Evolutionary conservation across 2,888 invertebrate species (phyloP).

Genomic region (Dynastes maya): DNA sequence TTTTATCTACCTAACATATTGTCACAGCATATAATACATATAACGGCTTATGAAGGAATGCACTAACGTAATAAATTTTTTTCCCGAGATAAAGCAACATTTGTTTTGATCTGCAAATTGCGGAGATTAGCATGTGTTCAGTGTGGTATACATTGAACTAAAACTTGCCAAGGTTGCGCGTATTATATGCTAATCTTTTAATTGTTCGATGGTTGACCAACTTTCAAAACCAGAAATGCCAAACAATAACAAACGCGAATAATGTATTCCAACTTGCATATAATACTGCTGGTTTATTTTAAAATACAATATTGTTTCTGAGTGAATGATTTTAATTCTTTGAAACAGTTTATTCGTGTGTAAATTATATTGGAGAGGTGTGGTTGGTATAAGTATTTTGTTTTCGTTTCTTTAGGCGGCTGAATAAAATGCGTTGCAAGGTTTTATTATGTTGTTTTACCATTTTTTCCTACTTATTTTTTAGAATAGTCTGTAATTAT

Average conservation of each 20-base stretch:
- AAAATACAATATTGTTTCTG: background rate
- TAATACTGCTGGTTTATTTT: background rate
- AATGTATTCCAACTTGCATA: background rate
- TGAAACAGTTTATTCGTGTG: no score
- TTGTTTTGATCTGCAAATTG: conserved; percentile 10
- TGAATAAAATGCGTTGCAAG: no score
- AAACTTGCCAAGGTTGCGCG: conserved; percentile 7
- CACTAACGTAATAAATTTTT: background rate
- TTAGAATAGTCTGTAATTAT: no score
- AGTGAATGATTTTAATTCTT: no score
- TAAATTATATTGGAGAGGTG: no score
- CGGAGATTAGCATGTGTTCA: background rate
- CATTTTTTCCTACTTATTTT: no score
- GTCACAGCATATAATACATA: no score
- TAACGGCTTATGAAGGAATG: no score
- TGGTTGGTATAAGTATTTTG: no score
- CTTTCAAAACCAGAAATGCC: conserved; percentile 16
- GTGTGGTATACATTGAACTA: background rate
- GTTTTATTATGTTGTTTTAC: no score
- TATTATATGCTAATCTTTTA: conserved; percentile 29
- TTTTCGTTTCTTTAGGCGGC: no score
- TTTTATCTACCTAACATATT: no score
- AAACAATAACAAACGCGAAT: background rate
- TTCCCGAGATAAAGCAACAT: background rate
- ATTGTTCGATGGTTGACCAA: conserved; percentile 21